phyloP scores from a whole-genome alignment of 2,797 vertebrate species.

The Danio choprae region DNA sequence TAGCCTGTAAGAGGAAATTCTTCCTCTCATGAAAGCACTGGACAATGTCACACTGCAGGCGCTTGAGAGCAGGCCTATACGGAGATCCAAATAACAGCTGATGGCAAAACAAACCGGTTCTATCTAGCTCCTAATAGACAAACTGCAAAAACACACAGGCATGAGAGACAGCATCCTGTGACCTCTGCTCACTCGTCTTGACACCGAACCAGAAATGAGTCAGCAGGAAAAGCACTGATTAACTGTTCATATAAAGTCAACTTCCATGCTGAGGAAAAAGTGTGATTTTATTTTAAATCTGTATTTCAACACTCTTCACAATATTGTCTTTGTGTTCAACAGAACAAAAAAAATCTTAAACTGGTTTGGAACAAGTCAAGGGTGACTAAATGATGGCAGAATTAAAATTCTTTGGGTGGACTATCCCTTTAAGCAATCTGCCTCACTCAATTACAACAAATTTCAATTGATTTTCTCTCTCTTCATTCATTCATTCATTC shows the following conservation, averaged over 20 bases:
- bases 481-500: too few species aligned
- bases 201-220: slow-evolving; percentile 68
- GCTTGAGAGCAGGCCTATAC: slow-evolving; percentile 50
- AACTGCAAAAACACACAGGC: slow-evolving; percentile 64
- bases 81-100: slow-evolving; percentile 63
- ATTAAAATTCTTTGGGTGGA: too few species aligned
- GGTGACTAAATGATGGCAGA: too few species aligned
- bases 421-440: too few species aligned
- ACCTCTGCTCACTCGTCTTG: slow-evolving; percentile 67
- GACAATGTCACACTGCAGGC: slow-evolving; percentile 57
- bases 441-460: too few species aligned
- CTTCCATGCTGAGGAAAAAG: background rate
- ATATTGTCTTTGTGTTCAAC: too few species aligned
- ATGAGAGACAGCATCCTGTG: slow-evolving; percentile 50
- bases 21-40: slow-evolving; percentile 71
- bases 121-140: slow-evolving; percentile 72
- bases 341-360: too few species aligned
- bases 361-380: too few species aligned
- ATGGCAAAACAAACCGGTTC: slow-evolving; percentile 71
- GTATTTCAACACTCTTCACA: too few species aligned
- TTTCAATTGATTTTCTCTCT: too few species aligned
- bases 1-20: slow-evolving; percentile 77
- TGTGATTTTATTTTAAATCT: too few species aligned
- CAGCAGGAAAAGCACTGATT: slow-evolving; percentile 50
- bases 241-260: slow-evolving; percentile 11